Base-by-base conservation (phyloP, 2,113 vertebrate species). In the Mola mola region DNA sequence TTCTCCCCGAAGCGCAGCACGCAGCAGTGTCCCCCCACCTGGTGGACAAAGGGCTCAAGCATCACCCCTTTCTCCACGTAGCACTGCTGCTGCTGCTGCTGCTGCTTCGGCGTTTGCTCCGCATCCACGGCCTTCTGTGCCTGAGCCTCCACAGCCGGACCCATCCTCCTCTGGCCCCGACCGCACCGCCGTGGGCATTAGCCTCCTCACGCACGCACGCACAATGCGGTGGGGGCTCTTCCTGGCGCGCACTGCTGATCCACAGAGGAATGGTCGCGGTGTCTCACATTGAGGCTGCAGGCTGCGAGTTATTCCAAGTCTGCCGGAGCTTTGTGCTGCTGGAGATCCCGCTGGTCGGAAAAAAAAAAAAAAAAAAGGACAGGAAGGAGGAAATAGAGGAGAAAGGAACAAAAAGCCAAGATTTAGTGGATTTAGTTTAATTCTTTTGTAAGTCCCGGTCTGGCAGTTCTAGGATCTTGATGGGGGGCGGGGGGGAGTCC, bases 1-100 rank as follows among this genome's bases (percentile, higher is more conserved):
- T 95, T 94, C 72, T 99, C 96, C 34, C 96, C 95, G 77, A 98
- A 97, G 40, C 95, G 95, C 74, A 99, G 93, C 75, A 99, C 95
- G 59, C 95, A 98, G 1, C 95, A 96, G 77, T 98, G 96, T 8
- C 96, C 97, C 69, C 96, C 96, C 31, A 98, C 96, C 87, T 98
- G 96, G 88, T 99, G 96, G 73, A 96, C 93, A 87, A 98, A 98
- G 49, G 96, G 96, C 84, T 98, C 95, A 81, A 98, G 93, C 85
- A 96, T 92, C 83, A 98, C 91, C 64, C 95, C 95, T 88, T 96
- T 96, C 87, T 90, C 88, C 56, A 78, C 40, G 75, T 82, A 91
- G 72, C 86, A 72, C 69, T 83, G 84, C 47, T 83, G 83, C 16
- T 76, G 64, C 16, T 76, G 64, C 70, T 81, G 79, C 47, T 47